Evolutionary conservation across 1,140 invertebrate genomes (phyloP).

Genomic region (Vanessa atalanta): DNA sequence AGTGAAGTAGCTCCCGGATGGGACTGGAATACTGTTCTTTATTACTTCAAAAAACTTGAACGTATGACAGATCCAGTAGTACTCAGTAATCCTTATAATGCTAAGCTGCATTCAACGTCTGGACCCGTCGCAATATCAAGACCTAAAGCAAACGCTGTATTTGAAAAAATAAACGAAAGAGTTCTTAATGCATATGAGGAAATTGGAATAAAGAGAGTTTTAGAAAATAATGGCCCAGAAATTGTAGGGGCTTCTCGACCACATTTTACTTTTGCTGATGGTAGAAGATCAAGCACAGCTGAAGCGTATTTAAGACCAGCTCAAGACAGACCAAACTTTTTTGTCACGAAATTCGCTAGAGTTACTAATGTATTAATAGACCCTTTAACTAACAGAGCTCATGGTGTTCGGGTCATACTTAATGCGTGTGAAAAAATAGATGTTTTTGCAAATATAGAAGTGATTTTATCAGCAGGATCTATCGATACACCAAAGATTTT

Average conservation of each 20-base stretch:
- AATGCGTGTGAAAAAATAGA: constrained; percentile 71
- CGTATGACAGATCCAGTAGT: constrained; percentile 60
- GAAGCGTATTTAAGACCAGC: constrained; percentile 82
- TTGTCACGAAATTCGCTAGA: constrained; percentile 58
- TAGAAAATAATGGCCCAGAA: constrained; percentile 65
- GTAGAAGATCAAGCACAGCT: constrained; percentile 83
- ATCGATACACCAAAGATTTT: constrained; percentile 85
- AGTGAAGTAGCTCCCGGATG: constrained; percentile 83
- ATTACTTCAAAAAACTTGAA: constrained; percentile 72
- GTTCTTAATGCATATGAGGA: constrained; percentile 58
- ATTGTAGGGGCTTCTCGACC: constrained; percentile 54
- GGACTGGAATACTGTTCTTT: constrained; percentile 86
- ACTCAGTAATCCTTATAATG: constrained; percentile 48
- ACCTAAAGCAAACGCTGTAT: constrained; percentile 50
- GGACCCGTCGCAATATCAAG: constrained; percentile 63
- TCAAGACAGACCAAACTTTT: constrained; percentile 81
- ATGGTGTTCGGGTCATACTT: constrained; percentile 83
- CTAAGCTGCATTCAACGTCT: constrained; percentile 55
- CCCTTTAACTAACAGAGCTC: constrained; percentile 81
- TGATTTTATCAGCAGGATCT: constrained; percentile 86
- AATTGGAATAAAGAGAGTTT: constrained; percentile 57
- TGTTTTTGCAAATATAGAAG: constrained; percentile 75
- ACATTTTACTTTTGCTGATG: constrained; percentile 83
- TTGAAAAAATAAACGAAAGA: constrained; percentile 47
- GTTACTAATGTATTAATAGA: constrained; percentile 84